Percentiles rank a stretch among this genome's conserved stretches.
phyloP scores from a whole-genome alignment of 2,797 vertebrate species.

The Chelidonichthys spinosus region DNA sequence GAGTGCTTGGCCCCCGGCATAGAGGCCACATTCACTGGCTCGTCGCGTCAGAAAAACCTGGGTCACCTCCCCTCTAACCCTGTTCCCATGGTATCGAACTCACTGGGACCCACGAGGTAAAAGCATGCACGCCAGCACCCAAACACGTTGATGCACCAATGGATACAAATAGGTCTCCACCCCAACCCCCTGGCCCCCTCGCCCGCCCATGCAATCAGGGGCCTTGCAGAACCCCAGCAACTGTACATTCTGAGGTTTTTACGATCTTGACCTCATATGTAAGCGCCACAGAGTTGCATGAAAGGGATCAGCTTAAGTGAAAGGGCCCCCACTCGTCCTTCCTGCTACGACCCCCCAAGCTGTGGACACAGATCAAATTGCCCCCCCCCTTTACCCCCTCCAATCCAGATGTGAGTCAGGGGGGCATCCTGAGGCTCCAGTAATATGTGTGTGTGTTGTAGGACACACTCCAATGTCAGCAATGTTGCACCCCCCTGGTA shows the following conservation, averaged over 20 bases:
- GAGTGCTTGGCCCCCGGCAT: slow-evolving; percentile 1
- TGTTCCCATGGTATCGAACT: slow-evolving; percentile 5
- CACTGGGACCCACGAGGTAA: slow-evolving; percentile 35
- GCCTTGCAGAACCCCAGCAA: slow-evolving; percentile 63
- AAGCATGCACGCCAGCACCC: slow-evolving; percentile 57
- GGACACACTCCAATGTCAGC: slow-evolving; percentile 74
- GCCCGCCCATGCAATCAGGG: slow-evolving; percentile 35
- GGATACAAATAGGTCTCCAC: slow-evolving; percentile 69
- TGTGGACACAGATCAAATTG: slow-evolving; percentile 75
- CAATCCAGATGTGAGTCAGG: slow-evolving; percentile 79
- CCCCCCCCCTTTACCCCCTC: slow-evolving; percentile 13
- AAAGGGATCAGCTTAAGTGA: slow-evolving; percentile 76
- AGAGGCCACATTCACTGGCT: slow-evolving; percentile 6
- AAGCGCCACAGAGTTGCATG: slow-evolving; percentile 69
- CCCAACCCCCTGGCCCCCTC: not conserved
- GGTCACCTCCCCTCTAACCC: slow-evolving; percentile 9
- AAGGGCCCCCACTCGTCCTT: slow-evolving; percentile 71
- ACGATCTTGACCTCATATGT: slow-evolving; percentile 79
- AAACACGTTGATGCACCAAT: slow-evolving; percentile 50
- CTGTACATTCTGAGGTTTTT: slow-evolving; percentile 80
- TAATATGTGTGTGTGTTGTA: slow-evolving; percentile 55
- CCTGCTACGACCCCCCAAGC: slow-evolving; percentile 71
- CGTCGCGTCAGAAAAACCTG: slow-evolving; percentile 15
- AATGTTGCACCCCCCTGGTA: slow-evolving; percentile 79
- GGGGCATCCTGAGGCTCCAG: slow-evolving; percentile 49